These are phyloP conservation scores for Epinotia bilunana DNA, from an alignment of 2,888 invertebrate species.

Conservation along the genomic window DNA sequence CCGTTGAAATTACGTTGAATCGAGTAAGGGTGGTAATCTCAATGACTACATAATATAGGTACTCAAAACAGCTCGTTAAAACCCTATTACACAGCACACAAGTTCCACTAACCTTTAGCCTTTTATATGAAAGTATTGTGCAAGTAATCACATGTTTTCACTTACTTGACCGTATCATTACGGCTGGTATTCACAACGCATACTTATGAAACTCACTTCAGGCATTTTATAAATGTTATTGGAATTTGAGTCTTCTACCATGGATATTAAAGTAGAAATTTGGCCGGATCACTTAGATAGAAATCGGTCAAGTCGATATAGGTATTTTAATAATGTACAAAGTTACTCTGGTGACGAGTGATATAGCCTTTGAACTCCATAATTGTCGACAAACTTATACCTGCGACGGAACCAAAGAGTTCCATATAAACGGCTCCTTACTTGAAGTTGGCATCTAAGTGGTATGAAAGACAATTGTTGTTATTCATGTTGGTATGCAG, in stretches of 20 bases:
- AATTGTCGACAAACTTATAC: conserved; percentile 12
- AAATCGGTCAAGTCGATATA: no score
- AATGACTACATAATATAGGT: background rate
- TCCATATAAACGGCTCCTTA: background rate
- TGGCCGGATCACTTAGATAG: no score
- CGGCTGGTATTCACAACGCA: no score
- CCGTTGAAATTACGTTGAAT: no score
- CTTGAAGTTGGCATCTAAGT: background rate
- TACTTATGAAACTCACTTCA: no score
- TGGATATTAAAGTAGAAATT: no score
- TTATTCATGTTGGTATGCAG: conserved; percentile 14
- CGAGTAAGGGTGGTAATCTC: background rate
- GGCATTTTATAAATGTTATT: no score
- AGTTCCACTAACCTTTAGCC: conserved; percentile 24
- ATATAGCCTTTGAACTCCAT: no score
- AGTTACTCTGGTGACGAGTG: no score
- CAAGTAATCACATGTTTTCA: conserved; percentile 32
- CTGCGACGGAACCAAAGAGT: background rate
- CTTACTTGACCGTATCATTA: conserved; percentile 10
- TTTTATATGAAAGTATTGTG: conserved; percentile 14
- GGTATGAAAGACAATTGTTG: background rate
- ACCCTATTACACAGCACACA: conserved; percentile 1
- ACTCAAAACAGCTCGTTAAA: conserved; percentile 11
- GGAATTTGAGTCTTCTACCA: no score
- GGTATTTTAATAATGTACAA: no score